A percentile compares a stretch with the other conserved stretches of the same genome.
Conservation (phyloP, 2,888 invertebrate genomes). For the Bombylius discolor region DNA sequence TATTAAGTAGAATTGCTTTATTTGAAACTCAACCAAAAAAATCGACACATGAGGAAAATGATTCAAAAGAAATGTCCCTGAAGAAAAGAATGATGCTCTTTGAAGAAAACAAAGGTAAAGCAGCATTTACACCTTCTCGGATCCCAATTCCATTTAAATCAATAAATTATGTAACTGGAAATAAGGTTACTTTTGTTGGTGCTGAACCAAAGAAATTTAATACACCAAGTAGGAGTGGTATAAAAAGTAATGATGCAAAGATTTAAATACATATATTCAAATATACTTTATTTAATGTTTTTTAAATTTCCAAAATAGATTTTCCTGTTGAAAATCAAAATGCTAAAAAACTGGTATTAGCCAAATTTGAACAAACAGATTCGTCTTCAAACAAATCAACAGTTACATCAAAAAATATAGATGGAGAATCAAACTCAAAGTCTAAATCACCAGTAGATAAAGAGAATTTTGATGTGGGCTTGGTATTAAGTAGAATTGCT, state of each 20-base stretch:
- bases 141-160: slow-evolving; percentile 25
- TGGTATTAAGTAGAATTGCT: slow-evolving; percentile 45
- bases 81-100: slow-evolving; percentile 78
- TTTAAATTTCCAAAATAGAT: slow-evolving; percentile 12
- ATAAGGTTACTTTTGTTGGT: slow-evolving; percentile 18
- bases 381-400: no score
- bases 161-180: slow-evolving; percentile 21
- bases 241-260: no score
- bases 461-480: slow-evolving; percentile 37
- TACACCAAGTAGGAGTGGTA: no score
- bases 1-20: slow-evolving; percentile 35
- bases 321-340: slow-evolving; percentile 40
- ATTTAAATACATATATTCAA: no score
- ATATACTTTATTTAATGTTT: no score
- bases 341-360: slow-evolving; percentile 18
- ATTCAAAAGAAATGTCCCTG: slow-evolving; percentile 73
- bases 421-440: slow-evolving; percentile 21
- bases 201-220: slow-evolving; percentile 10
- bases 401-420: no score
- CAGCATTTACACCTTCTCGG: slow-evolving; percentile 50
- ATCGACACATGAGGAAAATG: slow-evolving; percentile 43
- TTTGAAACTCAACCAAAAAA: no score
- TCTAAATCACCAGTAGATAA: slow-evolving; percentile 31
- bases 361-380: slow-evolving; percentile 18
- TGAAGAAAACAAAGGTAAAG: slow-evolving; percentile 65